Percentiles rank a stretch among this genome's conserved stretches.
phyloP scores from a whole-genome alignment of 2,888 invertebrate genomes.

The Torymus tubicola region DNA sequence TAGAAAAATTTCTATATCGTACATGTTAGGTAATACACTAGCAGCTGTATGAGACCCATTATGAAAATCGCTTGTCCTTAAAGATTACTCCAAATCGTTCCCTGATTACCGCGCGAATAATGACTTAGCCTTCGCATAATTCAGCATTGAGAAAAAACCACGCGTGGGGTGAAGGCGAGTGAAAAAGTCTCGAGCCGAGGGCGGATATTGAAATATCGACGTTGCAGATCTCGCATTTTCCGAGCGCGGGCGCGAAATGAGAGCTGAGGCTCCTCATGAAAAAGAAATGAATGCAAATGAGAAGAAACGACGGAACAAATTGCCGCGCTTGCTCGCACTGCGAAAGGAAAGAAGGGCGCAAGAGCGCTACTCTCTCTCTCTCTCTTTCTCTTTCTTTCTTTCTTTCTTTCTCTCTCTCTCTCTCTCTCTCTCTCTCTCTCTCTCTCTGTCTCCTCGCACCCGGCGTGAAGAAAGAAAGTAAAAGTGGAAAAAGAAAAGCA shows the following conservation, averaged over 20 bases:
- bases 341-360: constrained; percentile 12
- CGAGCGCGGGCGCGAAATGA: constrained; percentile 34
- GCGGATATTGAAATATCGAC: constrained; percentile 49
- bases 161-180: neutral
- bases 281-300: constrained; percentile 51
- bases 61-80: constrained; percentile 8
- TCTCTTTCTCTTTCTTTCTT: neutral
- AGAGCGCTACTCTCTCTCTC: neutral
- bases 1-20: too few relatives aligned
- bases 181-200: constrained; percentile 1
- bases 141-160: neutral
- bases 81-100: constrained; percentile 27
- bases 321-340: constrained; percentile 23
- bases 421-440: neutral
- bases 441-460: neutral
- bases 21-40: too few relatives aligned
- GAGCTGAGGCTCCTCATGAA: constrained; percentile 44
- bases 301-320: constrained; percentile 49
- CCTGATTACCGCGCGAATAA: constrained; percentile 26
- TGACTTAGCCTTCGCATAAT: constrained; percentile 3
- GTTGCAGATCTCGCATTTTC: constrained; percentile 44
- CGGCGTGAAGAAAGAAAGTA: constrained; percentile 5
- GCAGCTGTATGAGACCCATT: too few relatives aligned
- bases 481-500: constrained; percentile 28
- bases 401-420: too few relatives aligned